Evolutionary conservation across 2,113 vertebrate species (phyloP).

Genomic region (Macaca mulatta): DNA sequence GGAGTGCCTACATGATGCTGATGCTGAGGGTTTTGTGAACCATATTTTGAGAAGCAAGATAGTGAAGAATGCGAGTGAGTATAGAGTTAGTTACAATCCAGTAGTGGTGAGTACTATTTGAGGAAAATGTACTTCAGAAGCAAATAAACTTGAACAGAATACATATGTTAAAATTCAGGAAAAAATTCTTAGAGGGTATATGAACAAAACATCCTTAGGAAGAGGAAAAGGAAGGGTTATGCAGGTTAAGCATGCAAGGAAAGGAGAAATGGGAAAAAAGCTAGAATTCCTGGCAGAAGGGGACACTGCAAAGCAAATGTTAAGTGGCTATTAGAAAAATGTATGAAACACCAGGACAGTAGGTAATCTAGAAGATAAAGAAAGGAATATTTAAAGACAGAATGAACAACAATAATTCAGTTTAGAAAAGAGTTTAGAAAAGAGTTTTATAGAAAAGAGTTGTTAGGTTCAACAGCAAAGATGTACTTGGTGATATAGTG

Average conservation of each 20-base stretch:
- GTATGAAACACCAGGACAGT: neutral
- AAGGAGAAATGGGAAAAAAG: neutral
- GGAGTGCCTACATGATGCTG: neutral
- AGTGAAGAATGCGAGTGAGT: neutral
- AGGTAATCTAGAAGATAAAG: neutral
- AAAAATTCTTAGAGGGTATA: neutral
- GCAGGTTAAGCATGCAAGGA: neutral
- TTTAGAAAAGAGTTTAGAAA: conserved; percentile 1
- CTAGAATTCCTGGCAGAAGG: neutral
- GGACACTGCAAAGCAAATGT: neutral
- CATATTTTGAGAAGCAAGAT: neutral
- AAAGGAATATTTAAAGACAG: neutral
- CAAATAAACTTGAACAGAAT: neutral
- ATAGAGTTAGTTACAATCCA: neutral
- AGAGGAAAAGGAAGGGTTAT: neutral
- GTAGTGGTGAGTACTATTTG: neutral
- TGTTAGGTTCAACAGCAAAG: neutral
- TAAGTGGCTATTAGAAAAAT: neutral
- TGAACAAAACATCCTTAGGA: neutral
- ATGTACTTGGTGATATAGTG: neutral
- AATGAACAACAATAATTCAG: neutral
- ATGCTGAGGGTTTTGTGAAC: neutral
- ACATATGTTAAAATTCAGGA: neutral
- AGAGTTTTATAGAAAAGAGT: neutral
- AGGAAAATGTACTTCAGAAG: neutral